Base-by-base conservation (phyloP, 2,113 vertebrate species). In the Toxostoma redivivum region DNA sequence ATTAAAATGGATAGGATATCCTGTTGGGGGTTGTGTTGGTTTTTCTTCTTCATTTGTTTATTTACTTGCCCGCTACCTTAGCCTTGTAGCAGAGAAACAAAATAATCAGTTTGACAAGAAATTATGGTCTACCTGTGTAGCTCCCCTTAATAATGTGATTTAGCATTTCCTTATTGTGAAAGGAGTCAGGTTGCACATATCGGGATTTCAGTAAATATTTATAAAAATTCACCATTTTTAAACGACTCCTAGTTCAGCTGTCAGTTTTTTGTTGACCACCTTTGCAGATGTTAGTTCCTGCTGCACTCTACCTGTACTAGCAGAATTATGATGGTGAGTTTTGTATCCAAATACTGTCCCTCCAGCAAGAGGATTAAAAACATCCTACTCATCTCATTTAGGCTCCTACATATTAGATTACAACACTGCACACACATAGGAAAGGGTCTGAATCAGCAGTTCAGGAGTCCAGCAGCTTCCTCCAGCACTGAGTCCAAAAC, bases 401-500 rank as follows among this genome's bases (percentile, higher is more conserved):
- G 71, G 25, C 72, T 91, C 57, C 78, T 90, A 64, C 50, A 79
- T 85, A 94, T 81, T 76, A 64, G 33, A 77, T 81, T 76, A 90
- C 70, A 89, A 54, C 1, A 2, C 58, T 15, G 22, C 64, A 91
- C 44, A 88, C 77, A 83, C 47, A 51, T 0, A 7, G 67, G 23
- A 78, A 78, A 91, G 45, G 74, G 45, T 91, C 87, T 94, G 83
- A 95, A 95, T 93, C 85, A 96, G 94, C 88, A 95, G 30, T 64
- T 73, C 1, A 5, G 50, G 86, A 87, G 80, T 95, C 51, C 61
- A 94, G 69, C 92, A 95, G 51, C 69, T 74, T 89, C 86, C 23
- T 81, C 50, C 61, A 44, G n/a, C 65, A 54, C 54, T 0, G 1
- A 67, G 37, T 28, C 33, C 61, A 61, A 58, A 88, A 81, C 83